phyloP scores from a whole-genome alignment of 2,888 invertebrate species.

The Watsonalla cultraria region DNA sequence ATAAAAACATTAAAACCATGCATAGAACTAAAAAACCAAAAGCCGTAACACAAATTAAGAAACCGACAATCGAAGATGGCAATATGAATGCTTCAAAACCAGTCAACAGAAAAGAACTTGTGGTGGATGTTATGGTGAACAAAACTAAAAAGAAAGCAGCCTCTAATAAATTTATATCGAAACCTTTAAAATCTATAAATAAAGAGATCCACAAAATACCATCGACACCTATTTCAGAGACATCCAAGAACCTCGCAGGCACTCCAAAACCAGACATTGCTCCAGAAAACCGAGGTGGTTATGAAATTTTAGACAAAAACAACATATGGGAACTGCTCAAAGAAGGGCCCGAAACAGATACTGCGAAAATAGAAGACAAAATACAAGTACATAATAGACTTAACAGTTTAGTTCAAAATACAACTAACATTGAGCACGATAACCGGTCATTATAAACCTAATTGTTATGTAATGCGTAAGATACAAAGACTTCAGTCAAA shows the following conservation, averaged over 20 bases:
- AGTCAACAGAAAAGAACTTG: slow-evolving; percentile 27
- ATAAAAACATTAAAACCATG: slow-evolving; percentile 61
- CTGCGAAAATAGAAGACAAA: slow-evolving; percentile 58
- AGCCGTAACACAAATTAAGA: slow-evolving; percentile 56
- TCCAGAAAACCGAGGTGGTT: slow-evolving; percentile 73
- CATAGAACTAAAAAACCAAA: slow-evolving; percentile 68
- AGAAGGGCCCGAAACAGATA: slow-evolving; percentile 66
- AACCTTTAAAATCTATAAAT: slow-evolving; percentile 68
- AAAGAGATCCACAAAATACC: slow-evolving; percentile 75
- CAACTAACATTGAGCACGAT: slow-evolving; percentile 44
- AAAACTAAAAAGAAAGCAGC: slow-evolving; percentile 48
- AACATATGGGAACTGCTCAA: slow-evolving; percentile 80
- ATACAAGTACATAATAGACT: slow-evolving; percentile 51
- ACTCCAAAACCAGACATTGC: slow-evolving; percentile 55
- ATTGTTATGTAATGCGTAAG: slow-evolving; percentile 71
- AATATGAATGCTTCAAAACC: slow-evolving; percentile 29
- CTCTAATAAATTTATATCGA: slow-evolving; percentile 40
- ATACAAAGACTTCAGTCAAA: slow-evolving; percentile 65
- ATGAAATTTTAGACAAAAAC: slow-evolving; percentile 79
- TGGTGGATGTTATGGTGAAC: slow-evolving; percentile 30
- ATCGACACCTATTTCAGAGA: slow-evolving; percentile 67
- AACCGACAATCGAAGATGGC: slow-evolving; percentile 35
- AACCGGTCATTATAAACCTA: slow-evolving; percentile 69
- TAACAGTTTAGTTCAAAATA: slow-evolving; percentile 47
- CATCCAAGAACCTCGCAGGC: slow-evolving; percentile 57